Percentiles rank a stretch among this genome's conserved stretches.
Conservation (phyloP, 2,797 vertebrate genomes). For the Micropoecilia bifurca region DNA sequence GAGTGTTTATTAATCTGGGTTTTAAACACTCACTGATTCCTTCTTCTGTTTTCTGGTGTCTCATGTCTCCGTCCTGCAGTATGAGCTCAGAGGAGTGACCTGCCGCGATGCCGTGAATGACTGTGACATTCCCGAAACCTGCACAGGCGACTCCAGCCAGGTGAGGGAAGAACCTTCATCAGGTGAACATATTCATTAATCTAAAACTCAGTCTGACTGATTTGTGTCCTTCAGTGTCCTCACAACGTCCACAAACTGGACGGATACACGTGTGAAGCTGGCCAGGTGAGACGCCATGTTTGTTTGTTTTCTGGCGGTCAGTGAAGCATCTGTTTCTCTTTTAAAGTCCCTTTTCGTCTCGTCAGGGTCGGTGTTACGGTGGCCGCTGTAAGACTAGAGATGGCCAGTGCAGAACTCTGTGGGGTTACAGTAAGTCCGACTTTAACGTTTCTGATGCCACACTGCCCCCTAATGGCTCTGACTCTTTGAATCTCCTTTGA, state of each 20-base stretch:
- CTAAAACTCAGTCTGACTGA: neutral
- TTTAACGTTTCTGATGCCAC: conserved; percentile 8
- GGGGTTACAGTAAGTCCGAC: conserved; percentile 89
- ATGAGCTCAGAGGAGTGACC: conserved; percentile 88
- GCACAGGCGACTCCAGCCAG: conserved; percentile 95
- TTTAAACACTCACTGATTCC: neutral
- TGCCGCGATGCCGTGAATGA: conserved; percentile 92
- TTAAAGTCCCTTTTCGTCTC: neutral
- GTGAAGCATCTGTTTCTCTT: neutral
- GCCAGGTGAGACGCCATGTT: conserved; percentile 84
- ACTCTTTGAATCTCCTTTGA: neutral
- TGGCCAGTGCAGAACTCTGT: conserved; percentile 89
- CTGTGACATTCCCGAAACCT: conserved; percentile 93
- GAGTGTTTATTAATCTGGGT: neutral
- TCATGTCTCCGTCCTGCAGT: conserved; percentile 71
- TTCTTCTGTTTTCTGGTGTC: neutral
- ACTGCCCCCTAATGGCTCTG: conserved; percentile 11
- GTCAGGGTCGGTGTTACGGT: conserved; percentile 93
- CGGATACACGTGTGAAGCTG: conserved; percentile 90
- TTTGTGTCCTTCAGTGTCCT: conserved; percentile 85
- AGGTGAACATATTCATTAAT: no score
- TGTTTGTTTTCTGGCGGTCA: neutral
- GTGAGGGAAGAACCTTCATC: conserved; percentile 62
- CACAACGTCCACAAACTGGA: conserved; percentile 96
- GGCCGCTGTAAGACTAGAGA: conserved; percentile 96